These are phyloP conservation scores for Elachura formosa DNA, from an alignment of 2,113 vertebrate species.

Conservation along the genomic window DNA sequence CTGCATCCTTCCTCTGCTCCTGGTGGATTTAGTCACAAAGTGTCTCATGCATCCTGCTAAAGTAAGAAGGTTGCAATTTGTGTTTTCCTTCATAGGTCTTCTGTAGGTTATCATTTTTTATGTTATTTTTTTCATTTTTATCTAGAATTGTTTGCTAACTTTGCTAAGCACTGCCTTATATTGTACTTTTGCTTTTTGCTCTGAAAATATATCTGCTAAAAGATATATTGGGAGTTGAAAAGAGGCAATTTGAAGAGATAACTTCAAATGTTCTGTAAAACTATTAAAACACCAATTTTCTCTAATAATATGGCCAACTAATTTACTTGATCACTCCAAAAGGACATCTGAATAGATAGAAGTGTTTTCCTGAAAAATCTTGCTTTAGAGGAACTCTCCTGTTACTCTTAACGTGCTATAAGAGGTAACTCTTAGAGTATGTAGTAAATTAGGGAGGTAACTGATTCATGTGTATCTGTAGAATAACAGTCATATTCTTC, in stretches of 20 bases:
- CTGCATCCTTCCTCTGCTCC: background rate
- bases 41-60: background rate
- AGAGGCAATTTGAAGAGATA: background rate
- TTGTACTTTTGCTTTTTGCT: background rate
- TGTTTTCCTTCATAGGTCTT: background rate
- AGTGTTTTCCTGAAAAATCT: background rate
- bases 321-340: background rate
- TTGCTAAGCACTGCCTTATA: background rate
- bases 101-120: background rate
- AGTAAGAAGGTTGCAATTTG: background rate
- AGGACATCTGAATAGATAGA: background rate
- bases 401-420: background rate
- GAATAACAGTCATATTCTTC: background rate
- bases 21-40: background rate
- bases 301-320: background rate
- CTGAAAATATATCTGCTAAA: background rate
- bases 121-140: background rate
- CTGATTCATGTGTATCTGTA: background rate
- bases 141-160: background rate
- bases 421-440: background rate
- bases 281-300: background rate
- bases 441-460: background rate
- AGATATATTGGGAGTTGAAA: background rate
- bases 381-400: background rate
- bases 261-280: background rate